Conservation (phyloP, 2,888 invertebrate species). For the Cantharis flavilabris region DNA sequence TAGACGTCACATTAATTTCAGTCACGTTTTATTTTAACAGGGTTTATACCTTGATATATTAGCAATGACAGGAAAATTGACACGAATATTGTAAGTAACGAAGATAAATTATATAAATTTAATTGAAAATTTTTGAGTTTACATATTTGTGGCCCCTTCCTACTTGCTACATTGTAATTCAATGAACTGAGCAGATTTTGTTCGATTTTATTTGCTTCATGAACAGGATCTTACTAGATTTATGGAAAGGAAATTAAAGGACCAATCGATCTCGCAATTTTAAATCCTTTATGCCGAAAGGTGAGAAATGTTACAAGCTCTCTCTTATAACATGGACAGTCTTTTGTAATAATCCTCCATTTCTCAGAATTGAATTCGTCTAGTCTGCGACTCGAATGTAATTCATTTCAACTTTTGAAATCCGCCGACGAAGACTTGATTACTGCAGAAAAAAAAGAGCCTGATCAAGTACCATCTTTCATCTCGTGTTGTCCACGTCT, state of each 20-base stretch:
- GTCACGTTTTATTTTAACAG: conserved; percentile 51
- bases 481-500: too few species aligned
- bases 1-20: conserved; percentile 54
- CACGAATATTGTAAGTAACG: conserved; percentile 52
- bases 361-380: not conserved
- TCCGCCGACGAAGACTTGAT: too few species aligned
- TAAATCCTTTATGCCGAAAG: not conserved
- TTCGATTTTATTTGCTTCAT: not conserved
- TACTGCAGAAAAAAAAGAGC: too few species aligned
- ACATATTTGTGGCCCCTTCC: not conserved
- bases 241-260: not conserved
- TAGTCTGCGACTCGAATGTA: too few species aligned
- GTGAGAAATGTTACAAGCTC: not conserved
- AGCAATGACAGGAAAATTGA: conserved; percentile 56
- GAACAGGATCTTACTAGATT: not conserved
- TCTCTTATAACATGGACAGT: not conserved
- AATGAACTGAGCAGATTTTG: not conserved
- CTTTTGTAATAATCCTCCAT: not conserved
- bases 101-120: conserved; percentile 52
- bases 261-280: not conserved
- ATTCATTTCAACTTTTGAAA: too few species aligned
- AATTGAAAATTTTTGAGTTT: conserved; percentile 46
- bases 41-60: conserved; percentile 54
- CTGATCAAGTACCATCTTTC: too few species aligned
- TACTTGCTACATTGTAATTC: not conserved